A percentile compares a stretch with the other conserved stretches of the same genome.
Conservation (phyloP, 2,797 vertebrate species). For the Scolopax bukidnonensis region DNA sequence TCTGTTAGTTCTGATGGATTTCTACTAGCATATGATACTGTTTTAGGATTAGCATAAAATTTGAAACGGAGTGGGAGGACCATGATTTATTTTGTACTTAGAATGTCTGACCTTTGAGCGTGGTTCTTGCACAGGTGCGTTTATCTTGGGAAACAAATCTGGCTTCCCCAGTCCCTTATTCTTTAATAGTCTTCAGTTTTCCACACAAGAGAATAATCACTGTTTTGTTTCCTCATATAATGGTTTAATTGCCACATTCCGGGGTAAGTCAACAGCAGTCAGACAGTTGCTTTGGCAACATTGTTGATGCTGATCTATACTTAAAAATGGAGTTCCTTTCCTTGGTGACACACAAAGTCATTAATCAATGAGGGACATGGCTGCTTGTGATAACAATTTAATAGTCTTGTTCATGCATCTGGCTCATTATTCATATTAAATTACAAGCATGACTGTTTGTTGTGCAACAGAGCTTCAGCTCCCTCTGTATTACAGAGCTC, state of each 20-base stretch:
- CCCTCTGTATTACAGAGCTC: constrained; percentile 6
- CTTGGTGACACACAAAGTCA: constrained; percentile 42
- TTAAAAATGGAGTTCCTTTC: constrained; percentile 64
- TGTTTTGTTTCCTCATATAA: constrained; percentile 2
- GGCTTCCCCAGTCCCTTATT: background rate
- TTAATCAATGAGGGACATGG: constrained; percentile 39
- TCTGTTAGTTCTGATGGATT: background rate
- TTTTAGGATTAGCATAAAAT: background rate
- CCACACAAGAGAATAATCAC: background rate
- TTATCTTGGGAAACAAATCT: constrained; percentile 3
- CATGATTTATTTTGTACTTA: background rate
- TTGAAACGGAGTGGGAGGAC: background rate
- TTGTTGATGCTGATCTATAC: background rate
- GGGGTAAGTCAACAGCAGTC: constrained; percentile 5
- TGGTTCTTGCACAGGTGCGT: background rate
- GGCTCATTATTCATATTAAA: constrained; percentile 70
- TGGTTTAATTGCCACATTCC: constrained; percentile 28
- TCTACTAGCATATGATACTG: background rate
- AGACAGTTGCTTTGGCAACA: background rate
- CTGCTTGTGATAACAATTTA: constrained; percentile 60
- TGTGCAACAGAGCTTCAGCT: constrained; percentile 46
- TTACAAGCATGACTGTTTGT: constrained; percentile 57
- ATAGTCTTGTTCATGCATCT: constrained; percentile 65
- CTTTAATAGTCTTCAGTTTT: background rate
- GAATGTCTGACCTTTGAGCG: background rate